A percentile compares a stretch with the other conserved stretches of the same genome.
Conservation (phyloP, 1,140 invertebrate species). For the Cyrtorhinus lividipennis region DNA sequence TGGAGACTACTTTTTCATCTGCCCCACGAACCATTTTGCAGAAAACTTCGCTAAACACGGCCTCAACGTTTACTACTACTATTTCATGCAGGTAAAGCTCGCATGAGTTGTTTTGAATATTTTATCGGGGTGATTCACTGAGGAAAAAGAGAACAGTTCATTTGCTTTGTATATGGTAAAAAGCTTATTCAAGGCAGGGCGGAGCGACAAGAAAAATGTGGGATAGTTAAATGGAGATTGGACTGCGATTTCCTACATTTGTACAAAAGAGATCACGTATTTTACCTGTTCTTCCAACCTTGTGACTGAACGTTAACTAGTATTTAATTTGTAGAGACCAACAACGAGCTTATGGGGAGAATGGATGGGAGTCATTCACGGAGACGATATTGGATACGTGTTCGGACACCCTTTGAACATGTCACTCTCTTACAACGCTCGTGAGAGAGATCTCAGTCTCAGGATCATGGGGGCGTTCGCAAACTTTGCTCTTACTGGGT, state of each 20-base stretch:
- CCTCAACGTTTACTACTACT: constrained; percentile 81
- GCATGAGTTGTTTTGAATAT: background rate
- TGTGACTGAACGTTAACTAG: too few species aligned
- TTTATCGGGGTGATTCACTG: background rate
- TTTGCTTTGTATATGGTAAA: too few species aligned
- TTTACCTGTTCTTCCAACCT: too few species aligned
- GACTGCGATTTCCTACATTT: too few species aligned
- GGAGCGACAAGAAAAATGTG: too few species aligned
- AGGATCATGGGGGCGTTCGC: constrained; percentile 77
- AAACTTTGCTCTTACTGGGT: constrained; percentile 76
- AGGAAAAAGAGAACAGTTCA: background rate
- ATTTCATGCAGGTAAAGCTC: constrained; percentile 67
- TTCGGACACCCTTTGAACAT: constrained; percentile 83
- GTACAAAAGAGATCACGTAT: too few species aligned
- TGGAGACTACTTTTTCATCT: constrained; percentile 87
- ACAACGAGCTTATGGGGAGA: constrained; percentile 81
- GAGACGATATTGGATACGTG: constrained; percentile 91
- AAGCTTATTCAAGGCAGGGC: too few species aligned
- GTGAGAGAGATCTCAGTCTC: constrained; percentile 66
- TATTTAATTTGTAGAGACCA: constrained; percentile 75
- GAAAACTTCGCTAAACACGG: constrained; percentile 64
- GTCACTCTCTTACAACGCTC: constrained; percentile 61
- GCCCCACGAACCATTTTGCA: constrained; percentile 79
- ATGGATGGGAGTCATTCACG: constrained; percentile 97
- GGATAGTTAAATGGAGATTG: too few species aligned